Conservation (phyloP, 2,888 invertebrate species). For the Chymomyza amoena region DNA sequence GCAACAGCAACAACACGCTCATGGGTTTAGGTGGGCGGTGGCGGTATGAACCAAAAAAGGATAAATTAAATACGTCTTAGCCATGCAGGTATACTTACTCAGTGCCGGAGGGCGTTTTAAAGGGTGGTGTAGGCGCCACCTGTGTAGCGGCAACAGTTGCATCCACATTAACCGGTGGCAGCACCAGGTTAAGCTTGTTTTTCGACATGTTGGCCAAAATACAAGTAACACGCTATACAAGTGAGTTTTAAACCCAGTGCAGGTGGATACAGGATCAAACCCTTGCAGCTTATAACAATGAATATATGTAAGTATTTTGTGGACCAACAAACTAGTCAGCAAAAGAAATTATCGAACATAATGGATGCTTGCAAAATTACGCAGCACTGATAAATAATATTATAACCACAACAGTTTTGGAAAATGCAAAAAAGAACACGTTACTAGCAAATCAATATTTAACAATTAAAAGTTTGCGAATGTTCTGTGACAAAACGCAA, state of each 20-base stretch:
- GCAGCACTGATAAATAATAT: background rate
- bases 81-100: slow-evolving; percentile 75
- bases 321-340: background rate
- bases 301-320: background rate
- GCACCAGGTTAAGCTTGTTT: slow-evolving; percentile 93
- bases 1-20: slow-evolving; percentile 15
- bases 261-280: background rate
- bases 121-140: slow-evolving; percentile 80
- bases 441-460: background rate
- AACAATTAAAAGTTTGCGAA: background rate
- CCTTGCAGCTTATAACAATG: background rate
- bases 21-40: background rate
- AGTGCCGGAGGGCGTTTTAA: slow-evolving; percentile 79
- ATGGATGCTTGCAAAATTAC: background rate
- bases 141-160: slow-evolving; percentile 81
- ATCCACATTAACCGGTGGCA: slow-evolving; percentile 93
- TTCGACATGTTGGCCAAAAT: slow-evolving; percentile 84
- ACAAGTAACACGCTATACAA: background rate
- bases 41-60: slow-evolving; percentile 8
- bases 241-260: background rate
- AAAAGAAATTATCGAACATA: background rate
- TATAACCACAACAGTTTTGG: background rate
- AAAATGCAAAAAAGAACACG: background rate
- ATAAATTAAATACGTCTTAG: slow-evolving; percentile 10
- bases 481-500: background rate